phyloP scores from a whole-genome alignment of 2,797 vertebrate species.

The Lutjanus argentimaculatus region DNA sequence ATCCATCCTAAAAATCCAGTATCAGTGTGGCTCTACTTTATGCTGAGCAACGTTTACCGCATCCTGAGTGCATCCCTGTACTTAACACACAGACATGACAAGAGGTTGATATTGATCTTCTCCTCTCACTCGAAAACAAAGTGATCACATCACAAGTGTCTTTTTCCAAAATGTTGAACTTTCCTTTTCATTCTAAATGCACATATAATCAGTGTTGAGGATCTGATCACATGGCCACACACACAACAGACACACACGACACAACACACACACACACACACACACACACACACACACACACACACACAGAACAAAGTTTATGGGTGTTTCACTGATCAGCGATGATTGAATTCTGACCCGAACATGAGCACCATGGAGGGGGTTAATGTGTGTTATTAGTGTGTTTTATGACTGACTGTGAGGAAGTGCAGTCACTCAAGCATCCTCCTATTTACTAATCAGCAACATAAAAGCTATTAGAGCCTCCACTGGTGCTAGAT shows the following conservation, averaged over 20 bases:
- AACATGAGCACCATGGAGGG: not conserved
- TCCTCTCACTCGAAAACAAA: not conserved
- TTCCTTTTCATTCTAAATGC: not conserved
- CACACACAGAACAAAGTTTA: not conserved
- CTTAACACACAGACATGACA: not conserved
- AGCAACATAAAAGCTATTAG: constrained; percentile 69
- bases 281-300: not conserved
- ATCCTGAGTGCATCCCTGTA: not conserved
- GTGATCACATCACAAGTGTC: not conserved
- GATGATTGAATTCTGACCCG: not conserved
- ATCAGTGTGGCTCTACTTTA: not conserved
- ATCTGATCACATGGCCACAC: not conserved
- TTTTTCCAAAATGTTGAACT: not conserved
- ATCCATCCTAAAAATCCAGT: no score
- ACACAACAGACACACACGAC: not conserved
- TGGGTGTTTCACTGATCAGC: not conserved
- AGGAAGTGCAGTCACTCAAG: constrained; percentile 38
- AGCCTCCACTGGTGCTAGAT: constrained; percentile 50
- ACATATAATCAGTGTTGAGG: not conserved
- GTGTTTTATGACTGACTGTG: constrained; percentile 33
- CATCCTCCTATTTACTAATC: constrained; percentile 66
- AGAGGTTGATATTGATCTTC: not conserved
- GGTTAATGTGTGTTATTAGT: constrained; percentile 44
- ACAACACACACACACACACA: not conserved
- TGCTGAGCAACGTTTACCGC: not conserved